Percentiles rank a stretch among this genome's conserved stretches.
Evolutionary conservation across 2,113 vertebrate genomes (phyloP).

Genomic region (Ramphastos sulfuratus): DNA sequence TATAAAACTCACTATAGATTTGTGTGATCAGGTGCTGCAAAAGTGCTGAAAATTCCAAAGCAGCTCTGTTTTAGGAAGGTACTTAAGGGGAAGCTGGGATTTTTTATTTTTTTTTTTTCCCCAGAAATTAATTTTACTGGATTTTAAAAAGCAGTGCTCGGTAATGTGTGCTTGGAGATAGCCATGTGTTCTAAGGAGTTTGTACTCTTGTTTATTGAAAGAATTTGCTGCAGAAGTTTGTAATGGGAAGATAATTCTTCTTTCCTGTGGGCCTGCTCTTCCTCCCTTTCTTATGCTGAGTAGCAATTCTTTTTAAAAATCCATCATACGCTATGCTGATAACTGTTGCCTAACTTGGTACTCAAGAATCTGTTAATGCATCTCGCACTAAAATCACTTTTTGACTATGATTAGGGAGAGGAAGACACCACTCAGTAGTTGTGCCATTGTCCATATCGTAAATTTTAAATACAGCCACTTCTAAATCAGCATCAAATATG

Average conservation of each 20-base stretch:
- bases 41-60: neutral
- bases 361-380: neutral
- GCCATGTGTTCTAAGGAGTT: neutral
- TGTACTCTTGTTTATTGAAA: neutral
- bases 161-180: neutral
- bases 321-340: neutral
- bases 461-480: neutral
- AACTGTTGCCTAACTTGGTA: neutral
- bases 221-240: neutral
- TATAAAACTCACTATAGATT: neutral
- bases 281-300: neutral
- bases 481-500: neutral
- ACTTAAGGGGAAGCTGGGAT: neutral
- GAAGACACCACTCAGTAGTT: neutral
- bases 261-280: neutral
- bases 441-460: neutral
- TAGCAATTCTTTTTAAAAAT: neutral
- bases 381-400: neutral
- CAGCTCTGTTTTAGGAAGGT: neutral
- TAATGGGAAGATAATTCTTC: neutral
- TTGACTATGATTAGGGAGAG: fast-evolving
- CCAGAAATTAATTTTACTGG: neutral
- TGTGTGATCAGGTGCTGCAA: neutral
- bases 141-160: neutral
- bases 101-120: neutral